Evolutionary conservation across 1,140 invertebrate genomes (phyloP), one percentile per base, ranked within the genome.

Genomic region (Apis florea): DNA sequence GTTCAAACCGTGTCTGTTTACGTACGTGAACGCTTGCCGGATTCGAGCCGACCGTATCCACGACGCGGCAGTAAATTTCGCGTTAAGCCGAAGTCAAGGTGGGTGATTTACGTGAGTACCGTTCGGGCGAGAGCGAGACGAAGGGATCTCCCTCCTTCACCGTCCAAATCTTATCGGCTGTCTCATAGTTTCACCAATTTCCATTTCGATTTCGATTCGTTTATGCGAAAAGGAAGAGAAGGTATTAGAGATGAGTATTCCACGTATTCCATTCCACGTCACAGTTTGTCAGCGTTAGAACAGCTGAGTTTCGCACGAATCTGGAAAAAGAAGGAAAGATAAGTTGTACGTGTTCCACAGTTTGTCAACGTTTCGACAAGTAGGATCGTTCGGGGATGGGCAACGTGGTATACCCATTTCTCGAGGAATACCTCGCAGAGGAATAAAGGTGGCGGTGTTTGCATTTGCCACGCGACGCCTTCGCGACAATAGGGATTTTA

Each of bases 61-160:
- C 83, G 83, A 84, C 77, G 85, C 17, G 84, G 88, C 85, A 86
- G 90, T 90, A 90, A 90, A 90, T 90, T 90, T 90, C 69, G 70
- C 77, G 83, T 82, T 90, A 90, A 90, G 88, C 89, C 83, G 83
- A 86, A 89, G 85, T 84, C 82, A 67, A 74, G 84, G 71, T 66
- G 72, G 82, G 73, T 88, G 89, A 90, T 89, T 88, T 90, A 90
- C 84, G 86, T 85, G 87, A 85, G 82, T 88, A 79, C 84, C 68
- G n/a, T 12, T 26, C 63, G 61, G n/a, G 31, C 8, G 15, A 49
- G 56, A 12, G n/a, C 47, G 6, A 47, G n/a, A 61, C n/a, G 59
- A n/a, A 19, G 8, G 63, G 80, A 67, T 31, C 58, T 58, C 74
- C 86, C 67, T 68, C 86, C 63, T 68, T 21, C 49, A 75, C 79